A percentile compares a stretch with the other conserved stretches of the same genome.
phyloP scores from a whole-genome alignment of 2,797 vertebrate species.

The Acanthornis magna region DNA sequence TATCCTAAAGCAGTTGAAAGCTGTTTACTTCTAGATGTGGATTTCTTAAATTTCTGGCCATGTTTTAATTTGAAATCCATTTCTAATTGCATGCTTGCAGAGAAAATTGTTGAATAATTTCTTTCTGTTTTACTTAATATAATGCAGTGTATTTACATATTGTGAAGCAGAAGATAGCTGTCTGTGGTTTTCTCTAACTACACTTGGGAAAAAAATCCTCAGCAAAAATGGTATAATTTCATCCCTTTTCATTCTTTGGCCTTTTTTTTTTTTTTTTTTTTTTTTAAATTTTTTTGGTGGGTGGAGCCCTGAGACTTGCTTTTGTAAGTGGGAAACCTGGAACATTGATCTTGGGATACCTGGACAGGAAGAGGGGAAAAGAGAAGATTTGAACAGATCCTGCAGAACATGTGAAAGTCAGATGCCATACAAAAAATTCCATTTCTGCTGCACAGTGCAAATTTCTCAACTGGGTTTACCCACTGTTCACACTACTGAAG shows the following conservation, averaged over 20 bases:
- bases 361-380: neutral
- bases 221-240: accelerated
- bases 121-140: constrained; percentile 1
- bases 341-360: neutral
- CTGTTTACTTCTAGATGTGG: constrained; percentile 9
- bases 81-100: constrained; percentile 38
- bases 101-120: constrained; percentile 37
- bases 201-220: neutral
- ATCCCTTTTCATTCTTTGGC: too few relatives aligned
- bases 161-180: neutral
- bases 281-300: neutral
- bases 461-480: neutral
- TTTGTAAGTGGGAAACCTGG: neutral
- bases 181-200: neutral
- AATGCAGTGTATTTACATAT: neutral
- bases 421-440: neutral
- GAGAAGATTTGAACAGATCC: neutral
- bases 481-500: neutral
- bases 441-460: neutral
- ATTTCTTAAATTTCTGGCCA: constrained; percentile 1
- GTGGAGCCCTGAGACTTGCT: neutral
- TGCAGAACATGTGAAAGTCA: neutral
- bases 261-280: too few relatives aligned
- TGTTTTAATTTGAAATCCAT: constrained; percentile 30
- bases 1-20: neutral